Percentiles rank a stretch among this genome's conserved stretches.
Evolutionary conservation across 2,797 vertebrate genomes (phyloP).

Genomic region (Fratercula arctica): DNA sequence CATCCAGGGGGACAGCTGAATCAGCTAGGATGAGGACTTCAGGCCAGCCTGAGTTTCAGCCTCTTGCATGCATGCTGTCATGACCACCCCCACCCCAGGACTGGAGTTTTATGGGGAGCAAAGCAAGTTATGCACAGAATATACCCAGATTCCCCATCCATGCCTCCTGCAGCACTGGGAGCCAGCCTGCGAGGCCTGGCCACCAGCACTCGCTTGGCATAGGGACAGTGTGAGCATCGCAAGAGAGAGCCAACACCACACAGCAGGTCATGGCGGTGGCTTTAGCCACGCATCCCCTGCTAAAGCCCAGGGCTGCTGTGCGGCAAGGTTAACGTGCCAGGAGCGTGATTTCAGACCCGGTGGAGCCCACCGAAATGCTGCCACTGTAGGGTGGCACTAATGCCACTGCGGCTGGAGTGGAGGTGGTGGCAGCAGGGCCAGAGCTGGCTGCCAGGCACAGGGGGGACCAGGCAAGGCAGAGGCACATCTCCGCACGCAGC

Average conservation of each 20-base stretch:
- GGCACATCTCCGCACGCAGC: fast-evolving
- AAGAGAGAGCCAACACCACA: neutral
- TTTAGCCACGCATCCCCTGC: neutral
- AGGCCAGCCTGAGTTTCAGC: neutral
- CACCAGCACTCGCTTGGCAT: neutral
- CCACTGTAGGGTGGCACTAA: no score
- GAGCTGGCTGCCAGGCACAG: neutral
- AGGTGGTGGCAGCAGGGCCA: neutral
- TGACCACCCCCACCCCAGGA: neutral
- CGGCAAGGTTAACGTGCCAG: no score
- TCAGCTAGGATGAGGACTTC: neutral
- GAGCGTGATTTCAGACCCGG: neutral
- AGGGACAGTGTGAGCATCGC: neutral
- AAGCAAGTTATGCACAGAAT: neutral
- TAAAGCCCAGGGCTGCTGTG: neutral
- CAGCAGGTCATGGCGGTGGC: fast-evolving
- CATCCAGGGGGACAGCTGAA: neutral
- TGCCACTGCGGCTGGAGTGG: neutral
- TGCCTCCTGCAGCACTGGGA: neutral
- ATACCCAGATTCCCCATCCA: neutral
- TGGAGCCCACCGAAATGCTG: neutral
- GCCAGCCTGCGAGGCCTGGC: neutral
- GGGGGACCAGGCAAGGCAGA: neutral
- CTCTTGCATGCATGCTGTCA: neutral
- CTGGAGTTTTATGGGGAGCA: neutral